Evolutionary conservation across 2,888 invertebrate species (phyloP), one percentile per base, ranked within the genome.

Genomic region (Lagria hirta): DNA sequence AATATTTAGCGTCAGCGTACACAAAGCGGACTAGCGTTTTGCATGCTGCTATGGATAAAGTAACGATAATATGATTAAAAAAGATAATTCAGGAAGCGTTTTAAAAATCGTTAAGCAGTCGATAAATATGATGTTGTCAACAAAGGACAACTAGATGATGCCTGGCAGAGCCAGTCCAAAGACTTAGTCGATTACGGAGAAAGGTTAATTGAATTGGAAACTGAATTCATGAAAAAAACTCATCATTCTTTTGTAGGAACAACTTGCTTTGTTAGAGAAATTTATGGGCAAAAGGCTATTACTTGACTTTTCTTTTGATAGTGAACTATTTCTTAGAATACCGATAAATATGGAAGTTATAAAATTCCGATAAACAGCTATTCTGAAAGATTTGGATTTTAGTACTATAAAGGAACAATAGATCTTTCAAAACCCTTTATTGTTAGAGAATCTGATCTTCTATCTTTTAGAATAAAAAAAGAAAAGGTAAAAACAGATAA

Each of bases 161-260:
- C 22, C 26, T 26, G 26, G 26, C 26, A 26, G 26, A 18, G 26
- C 26, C 26, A 26, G 26, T 26, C 26, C 26, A 26, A 26, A 26
- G 11, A 8, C 33, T 33, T 33, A 33, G 11, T 12, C 33, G 11
- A 6, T 18, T 18, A 18, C 20, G 20, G 20, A 18, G 20, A 18
- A 18, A 18, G 20, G 20, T 18, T 18, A 18, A 18, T 18, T 18
- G n/a, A 18, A 5, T 18, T 18, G 20, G 20, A 18, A 18, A 18
- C 20, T 18, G 20, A 18, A 18, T 18, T 18, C 20, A 18, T 18
- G 20, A 18, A 18, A 18, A 26, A 26, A 26, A 26, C 7, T 26
- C 4, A 26, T 26, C 13, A 26, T 26, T 26, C 26, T 11, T 10
- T 26, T 26, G 26, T 26, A 26, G 26, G 26, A 26, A 26, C 11